Evolutionary conservation across 1,140 invertebrate genomes (phyloP).

Genomic region (Pogonomyrmex californicus): DNA sequence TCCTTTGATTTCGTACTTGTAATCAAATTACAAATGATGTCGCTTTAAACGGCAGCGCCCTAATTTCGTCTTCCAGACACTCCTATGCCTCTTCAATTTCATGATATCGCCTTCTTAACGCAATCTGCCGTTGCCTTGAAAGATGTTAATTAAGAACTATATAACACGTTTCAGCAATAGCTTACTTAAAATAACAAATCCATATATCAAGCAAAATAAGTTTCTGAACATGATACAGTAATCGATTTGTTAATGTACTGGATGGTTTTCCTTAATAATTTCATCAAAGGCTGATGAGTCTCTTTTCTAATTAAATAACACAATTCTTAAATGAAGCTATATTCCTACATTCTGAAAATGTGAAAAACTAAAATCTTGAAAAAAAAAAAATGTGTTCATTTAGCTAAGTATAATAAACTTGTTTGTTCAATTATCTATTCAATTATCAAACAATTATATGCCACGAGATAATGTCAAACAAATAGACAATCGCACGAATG

Average conservation of each 20-base stretch:
- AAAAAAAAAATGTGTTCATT: neutral
- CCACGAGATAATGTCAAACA: neutral
- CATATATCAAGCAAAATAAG: neutral
- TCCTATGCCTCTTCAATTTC: constrained; percentile 43
- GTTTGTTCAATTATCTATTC: neutral
- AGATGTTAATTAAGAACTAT: constrained; percentile 15
- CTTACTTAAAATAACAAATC: neutral
- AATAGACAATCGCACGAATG: neutral
- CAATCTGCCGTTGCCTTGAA: neutral
- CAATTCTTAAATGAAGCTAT: neutral
- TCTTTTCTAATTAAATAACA: neutral
- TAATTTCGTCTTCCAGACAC: constrained; percentile 50
- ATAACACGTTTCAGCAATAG: neutral
- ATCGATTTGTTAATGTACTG: neutral
- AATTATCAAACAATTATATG: neutral
- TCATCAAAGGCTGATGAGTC: neutral
- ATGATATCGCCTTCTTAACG: neutral
- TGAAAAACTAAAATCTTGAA: neutral
- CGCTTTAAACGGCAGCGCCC: constrained; percentile 17
- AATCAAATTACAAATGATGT: constrained; percentile 60
- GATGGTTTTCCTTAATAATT: neutral
- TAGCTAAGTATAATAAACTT: neutral
- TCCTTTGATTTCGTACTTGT: constrained; percentile 68
- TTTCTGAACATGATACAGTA: neutral
- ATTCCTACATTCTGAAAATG: neutral